A percentile compares a stretch with the other conserved stretches of the same genome.
phyloP scores from a whole-genome alignment of 2,888 invertebrate species.

The Blera fallax region DNA sequence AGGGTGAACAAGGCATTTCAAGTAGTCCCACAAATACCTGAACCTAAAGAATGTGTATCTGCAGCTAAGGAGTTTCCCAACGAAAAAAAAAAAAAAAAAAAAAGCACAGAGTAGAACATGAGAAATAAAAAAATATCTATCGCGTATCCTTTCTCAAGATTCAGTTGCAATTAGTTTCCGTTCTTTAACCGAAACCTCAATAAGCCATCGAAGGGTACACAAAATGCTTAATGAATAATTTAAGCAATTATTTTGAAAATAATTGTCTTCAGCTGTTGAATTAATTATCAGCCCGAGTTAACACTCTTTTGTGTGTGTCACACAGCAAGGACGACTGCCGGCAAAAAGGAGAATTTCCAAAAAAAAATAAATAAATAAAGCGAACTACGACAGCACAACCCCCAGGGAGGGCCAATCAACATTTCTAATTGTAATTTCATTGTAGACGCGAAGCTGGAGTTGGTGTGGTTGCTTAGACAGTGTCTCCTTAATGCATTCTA shows the following conservation, averaged over 20 bases:
- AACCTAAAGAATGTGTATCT: not conserved
- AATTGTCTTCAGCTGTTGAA: slow-evolving; percentile 63
- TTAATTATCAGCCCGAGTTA: slow-evolving; percentile 64
- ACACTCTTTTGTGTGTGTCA: slow-evolving; percentile 18
- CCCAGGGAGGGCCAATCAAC: slow-evolving; percentile 47
- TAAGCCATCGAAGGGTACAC: slow-evolving; percentile 17
- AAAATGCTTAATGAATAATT: slow-evolving; percentile 66
- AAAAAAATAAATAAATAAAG: no score
- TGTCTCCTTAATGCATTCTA: slow-evolving; percentile 43
- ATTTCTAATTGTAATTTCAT: slow-evolving; percentile 56
- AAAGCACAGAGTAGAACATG: not conserved
- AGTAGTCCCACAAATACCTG: slow-evolving; percentile 17
- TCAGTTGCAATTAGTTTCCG: slow-evolving; percentile 17
- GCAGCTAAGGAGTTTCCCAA: not conserved
- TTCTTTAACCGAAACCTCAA: not conserved
- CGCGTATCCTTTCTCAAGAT: not conserved
- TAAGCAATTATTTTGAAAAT: slow-evolving; percentile 61
- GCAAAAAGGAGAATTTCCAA: not conserved
- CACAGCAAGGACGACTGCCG: slow-evolving; percentile 18
- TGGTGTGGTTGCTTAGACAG: slow-evolving; percentile 8
- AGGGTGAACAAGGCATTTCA: not conserved
- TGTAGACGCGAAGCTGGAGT: not conserved
- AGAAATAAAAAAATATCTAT: not conserved
- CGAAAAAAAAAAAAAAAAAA: not conserved
- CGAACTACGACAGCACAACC: not conserved